Evolutionary conservation across 2,113 vertebrate genomes (phyloP).

Genomic region (Phrynosoma blainvillii): DNA sequence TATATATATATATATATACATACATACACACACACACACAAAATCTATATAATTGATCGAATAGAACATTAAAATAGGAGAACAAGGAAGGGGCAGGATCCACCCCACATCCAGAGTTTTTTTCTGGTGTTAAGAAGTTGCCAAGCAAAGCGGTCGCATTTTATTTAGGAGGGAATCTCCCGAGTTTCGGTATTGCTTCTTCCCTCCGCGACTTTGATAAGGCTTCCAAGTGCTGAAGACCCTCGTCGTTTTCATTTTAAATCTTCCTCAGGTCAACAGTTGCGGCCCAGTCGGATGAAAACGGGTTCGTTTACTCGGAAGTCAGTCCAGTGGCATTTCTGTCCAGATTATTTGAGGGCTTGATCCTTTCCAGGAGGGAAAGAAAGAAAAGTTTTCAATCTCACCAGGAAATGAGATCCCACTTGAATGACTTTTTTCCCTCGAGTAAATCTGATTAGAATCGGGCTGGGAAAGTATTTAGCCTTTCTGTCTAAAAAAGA

Average conservation of each 20-base stretch:
- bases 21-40: no score
- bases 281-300: no score
- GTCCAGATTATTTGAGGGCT: no score
- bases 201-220: no score
- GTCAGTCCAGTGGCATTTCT: not conserved
- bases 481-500: no score
- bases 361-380: no score
- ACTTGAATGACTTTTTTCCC: not conserved
- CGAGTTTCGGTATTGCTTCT: not conserved
- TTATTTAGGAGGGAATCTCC: not conserved
- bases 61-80: not conserved
- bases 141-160: not conserved
- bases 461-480: not conserved
- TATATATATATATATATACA: no score
- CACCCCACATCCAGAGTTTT: not conserved
- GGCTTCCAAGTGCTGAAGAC: no score
- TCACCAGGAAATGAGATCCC: not conserved
- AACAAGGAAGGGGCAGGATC: no score
- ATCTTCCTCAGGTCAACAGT: no score
- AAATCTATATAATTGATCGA: no score
- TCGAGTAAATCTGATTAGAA: not conserved
- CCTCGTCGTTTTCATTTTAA: no score
- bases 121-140: not conserved
- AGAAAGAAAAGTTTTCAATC: not conserved
- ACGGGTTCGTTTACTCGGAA: not conserved